Base-by-base conservation (phyloP, 2,888 invertebrate species). In the Abrostola triplasia region DNA sequence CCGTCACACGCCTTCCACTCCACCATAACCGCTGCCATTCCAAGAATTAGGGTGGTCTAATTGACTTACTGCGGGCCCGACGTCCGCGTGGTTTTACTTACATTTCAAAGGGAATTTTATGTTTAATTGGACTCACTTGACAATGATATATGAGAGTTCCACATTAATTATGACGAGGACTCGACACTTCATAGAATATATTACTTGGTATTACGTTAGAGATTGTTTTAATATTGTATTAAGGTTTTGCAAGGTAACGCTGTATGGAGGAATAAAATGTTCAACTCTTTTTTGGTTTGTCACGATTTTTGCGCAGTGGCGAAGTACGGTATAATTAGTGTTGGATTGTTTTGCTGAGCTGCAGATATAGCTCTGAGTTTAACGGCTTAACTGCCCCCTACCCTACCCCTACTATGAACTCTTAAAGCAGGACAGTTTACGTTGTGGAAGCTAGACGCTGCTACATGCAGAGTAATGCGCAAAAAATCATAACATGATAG, bases 31-130 rank as follows among this genome's bases (percentile, higher is more conserved):
- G 7, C 24, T 36, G 11, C 52, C 47, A 56, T 42, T 51, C 38
- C 44, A 11, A 56, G 68, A 77, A 73, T 77, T 68, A 58, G 66
- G 54, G 48, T 59, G 44, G 49, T 57, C 64, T 77, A 80, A 77
- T 74, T 79, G 67, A 79, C 64, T 77, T 70, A 67, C 67, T 62
- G 59, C 53, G 44, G 52, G 59, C 56, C 50, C 41, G 13, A 24
- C 40, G 50, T 48, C 48, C 40, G 52, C 54, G 64, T 38, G 73
- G 61, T 67, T 64, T 73, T 35, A 52, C 41, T 64, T 62, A 62
- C 64, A 52, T 62, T 73, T 36, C 52, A 73, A 64, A 77, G 64
- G 67, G 64, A 77, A 77, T 73, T 67, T 77, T 59, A 59, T 61
- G 62, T 67, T 60, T 76, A 72, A 64, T 72, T 73, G 48, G 48